Evolutionary conservation across 2,113 vertebrate genomes (phyloP).

Genomic region (Rhinolophus sinicus): DNA sequence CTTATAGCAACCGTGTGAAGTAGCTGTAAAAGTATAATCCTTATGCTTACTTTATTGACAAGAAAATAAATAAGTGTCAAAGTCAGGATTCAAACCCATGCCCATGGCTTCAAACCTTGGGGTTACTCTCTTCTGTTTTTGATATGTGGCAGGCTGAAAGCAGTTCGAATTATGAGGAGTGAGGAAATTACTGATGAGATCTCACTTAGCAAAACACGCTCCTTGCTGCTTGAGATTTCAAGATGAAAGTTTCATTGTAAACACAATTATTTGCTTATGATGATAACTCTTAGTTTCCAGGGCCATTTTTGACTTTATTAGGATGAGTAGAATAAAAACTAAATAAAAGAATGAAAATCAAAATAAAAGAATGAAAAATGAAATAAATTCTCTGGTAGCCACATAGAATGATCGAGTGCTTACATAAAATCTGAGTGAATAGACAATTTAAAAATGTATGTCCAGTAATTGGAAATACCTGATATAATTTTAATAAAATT

Average conservation of each 20-base stretch:
- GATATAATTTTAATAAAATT: neutral
- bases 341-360: neutral
- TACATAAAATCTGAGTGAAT: neutral
- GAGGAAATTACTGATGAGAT: neutral
- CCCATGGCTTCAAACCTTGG: neutral
- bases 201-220: neutral
- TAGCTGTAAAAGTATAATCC: neutral
- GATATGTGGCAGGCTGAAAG: neutral
- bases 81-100: neutral
- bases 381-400: conserved; percentile 3
- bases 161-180: neutral
- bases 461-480: neutral
- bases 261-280: neutral
- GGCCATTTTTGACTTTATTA: neutral
- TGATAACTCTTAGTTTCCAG: conserved; percentile 10
- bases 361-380: neutral
- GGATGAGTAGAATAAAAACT: neutral
- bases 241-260: neutral
- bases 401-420: neutral
- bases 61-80: conserved; percentile 2
- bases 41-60: neutral
- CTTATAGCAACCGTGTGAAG: neutral
- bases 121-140: neutral
- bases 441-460: neutral
- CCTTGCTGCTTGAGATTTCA: neutral